Percentiles rank a stretch among this genome's conserved stretches.
Conservation (phyloP, 2,797 vertebrate genomes). For the Craterocephalus amniculus region DNA sequence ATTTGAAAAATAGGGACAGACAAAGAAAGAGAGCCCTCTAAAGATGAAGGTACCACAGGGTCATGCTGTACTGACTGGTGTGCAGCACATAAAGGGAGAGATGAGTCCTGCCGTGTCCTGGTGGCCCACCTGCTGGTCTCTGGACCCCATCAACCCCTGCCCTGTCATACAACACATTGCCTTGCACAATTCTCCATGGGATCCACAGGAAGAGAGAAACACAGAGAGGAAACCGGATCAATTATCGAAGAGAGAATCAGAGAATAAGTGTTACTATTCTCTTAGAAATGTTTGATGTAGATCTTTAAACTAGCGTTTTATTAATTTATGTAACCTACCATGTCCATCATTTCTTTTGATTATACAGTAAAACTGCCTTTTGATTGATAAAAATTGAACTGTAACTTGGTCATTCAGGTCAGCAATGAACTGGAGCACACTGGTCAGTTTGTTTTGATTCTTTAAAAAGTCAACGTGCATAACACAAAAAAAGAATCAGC, state of each 20-base stretch:
- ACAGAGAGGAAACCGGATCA: not conserved
- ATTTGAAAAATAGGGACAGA: slow-evolving; percentile 11
- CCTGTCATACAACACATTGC: slow-evolving; percentile 42
- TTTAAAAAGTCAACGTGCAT: not conserved
- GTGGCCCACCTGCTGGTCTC: slow-evolving; percentile 65
- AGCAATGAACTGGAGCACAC: not conserved
- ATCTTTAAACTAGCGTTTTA: slow-evolving; percentile 5
- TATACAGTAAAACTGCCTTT: slow-evolving; percentile 4
- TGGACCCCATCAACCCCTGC: slow-evolving; percentile 44
- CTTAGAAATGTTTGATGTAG: slow-evolving; percentile 8
- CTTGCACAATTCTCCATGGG: slow-evolving; percentile 46
- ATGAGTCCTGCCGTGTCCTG: slow-evolving; percentile 48
- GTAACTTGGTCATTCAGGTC: not conserved
- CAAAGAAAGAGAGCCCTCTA: slow-evolving; percentile 20
- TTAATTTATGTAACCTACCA: not conserved
- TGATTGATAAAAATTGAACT: slow-evolving; percentile 16
- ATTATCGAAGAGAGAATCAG: slow-evolving; percentile 13
- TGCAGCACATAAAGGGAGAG: slow-evolving; percentile 52
- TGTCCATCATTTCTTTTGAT: not conserved
- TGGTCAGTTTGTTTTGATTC: not conserved
- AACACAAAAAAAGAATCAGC: slow-evolving; percentile 2
- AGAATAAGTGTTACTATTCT: slow-evolving; percentile 22
- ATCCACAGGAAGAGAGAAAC: slow-evolving; percentile 31
- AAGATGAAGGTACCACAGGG: slow-evolving; percentile 29
- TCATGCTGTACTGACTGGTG: slow-evolving; percentile 26